A percentile compares a stretch with the other conserved stretches of the same genome.
Evolutionary conservation across 2,113 vertebrate genomes (phyloP).

Genomic region (Brienomyrus brachyistius): DNA sequence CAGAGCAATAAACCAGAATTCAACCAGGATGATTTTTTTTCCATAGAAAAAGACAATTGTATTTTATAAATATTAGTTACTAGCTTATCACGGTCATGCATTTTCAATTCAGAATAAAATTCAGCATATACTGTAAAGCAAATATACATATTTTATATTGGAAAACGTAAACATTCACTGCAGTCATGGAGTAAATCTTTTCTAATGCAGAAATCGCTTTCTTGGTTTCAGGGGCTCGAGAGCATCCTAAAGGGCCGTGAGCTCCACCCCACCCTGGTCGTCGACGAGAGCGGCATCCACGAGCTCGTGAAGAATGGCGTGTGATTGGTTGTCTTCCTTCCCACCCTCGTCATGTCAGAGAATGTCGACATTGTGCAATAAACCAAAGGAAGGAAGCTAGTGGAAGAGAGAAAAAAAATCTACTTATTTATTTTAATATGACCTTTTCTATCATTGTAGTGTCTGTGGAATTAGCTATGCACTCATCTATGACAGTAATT

Average conservation of each 20-base stretch:
- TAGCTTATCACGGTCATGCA: not conserved
- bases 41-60: not conserved
- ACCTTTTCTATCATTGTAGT: constrained; percentile 57
- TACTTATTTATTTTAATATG: constrained; percentile 63
- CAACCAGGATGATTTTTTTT: not conserved
- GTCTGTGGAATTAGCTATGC: constrained; percentile 31
- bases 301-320: constrained; percentile 83
- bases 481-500: constrained; percentile 36
- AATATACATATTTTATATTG: not conserved
- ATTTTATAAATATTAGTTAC: not conserved
- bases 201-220: not conserved
- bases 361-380: constrained; percentile 60
- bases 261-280: constrained; percentile 74
- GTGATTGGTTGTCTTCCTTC: constrained; percentile 44
- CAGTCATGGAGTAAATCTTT: not conserved
- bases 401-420: constrained; percentile 37
- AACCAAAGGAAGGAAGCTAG: constrained; percentile 45
- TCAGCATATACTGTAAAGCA: not conserved
- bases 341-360: constrained; percentile 17
- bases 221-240: constrained; percentile 70
- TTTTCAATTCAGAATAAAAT: not conserved
- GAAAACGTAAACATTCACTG: not conserved
- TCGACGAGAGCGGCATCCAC: constrained; percentile 70
- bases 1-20: not conserved
- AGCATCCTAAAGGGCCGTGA: constrained; percentile 68